A percentile compares a stretch with the other conserved stretches of the same genome.
These are phyloP conservation scores for Vulpes vulpes DNA, from an alignment of 2,113 vertebrate genomes.

Conservation along the genomic window DNA sequence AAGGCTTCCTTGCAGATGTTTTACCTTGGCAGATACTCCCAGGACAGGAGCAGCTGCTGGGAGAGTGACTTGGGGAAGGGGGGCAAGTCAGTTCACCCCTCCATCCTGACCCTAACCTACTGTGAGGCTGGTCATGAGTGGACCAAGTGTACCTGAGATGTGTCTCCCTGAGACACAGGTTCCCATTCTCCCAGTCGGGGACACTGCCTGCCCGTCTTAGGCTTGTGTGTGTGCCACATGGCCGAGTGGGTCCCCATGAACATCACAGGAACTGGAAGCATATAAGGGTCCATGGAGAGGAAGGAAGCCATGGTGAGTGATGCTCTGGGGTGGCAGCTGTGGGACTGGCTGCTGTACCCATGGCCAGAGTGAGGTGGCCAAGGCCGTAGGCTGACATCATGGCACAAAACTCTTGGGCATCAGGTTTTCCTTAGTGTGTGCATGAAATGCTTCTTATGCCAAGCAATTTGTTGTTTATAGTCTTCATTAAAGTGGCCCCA, in stretches of 20 bases:
- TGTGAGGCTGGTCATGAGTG: neutral
- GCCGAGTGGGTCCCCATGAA: rapidly evolving
- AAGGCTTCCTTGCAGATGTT: neutral
- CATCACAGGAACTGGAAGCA: rapidly evolving
- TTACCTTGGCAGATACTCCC: neutral
- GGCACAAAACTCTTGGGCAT: neutral
- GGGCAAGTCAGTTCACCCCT: neutral
- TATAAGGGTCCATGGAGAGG: no score
- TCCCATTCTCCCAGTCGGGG: neutral
- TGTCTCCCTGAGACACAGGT: neutral
- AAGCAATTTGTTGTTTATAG: neutral
- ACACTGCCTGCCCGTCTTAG: neutral
- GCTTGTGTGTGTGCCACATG: no score
- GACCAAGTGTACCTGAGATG: neutral
- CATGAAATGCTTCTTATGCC: neutral
- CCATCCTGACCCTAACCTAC: neutral
- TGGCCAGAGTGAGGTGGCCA: neutral
- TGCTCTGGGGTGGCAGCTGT: neutral
- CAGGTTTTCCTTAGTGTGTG: neutral
- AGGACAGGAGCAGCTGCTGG: no score
- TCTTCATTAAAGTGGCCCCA: neutral
- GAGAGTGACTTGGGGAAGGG: neutral
- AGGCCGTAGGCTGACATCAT: neutral
- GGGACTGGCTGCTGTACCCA: neutral
- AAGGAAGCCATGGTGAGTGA: neutral